Percentiles rank a stretch among this genome's conserved stretches.
These are phyloP conservation scores for Coenonympha glycerion DNA, from an alignment of 2,888 invertebrate species.

Conservation along the genomic window DNA sequence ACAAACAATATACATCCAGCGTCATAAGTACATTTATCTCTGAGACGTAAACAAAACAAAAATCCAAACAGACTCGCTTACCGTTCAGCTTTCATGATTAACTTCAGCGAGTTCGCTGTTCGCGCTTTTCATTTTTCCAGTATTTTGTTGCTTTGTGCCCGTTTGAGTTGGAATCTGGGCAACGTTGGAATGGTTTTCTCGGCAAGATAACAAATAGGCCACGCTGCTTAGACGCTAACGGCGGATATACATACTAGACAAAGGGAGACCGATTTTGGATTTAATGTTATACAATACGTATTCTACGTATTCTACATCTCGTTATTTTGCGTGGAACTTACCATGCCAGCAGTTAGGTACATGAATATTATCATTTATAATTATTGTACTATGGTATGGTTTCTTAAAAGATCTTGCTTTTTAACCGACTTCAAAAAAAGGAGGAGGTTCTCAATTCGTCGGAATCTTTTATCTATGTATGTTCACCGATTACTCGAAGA, in stretches of 20 bases:
- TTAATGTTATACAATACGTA: too few relatives aligned
- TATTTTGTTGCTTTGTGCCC: slow-evolving; percentile 31
- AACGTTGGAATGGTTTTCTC: slow-evolving; percentile 36
- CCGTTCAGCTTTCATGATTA: slow-evolving; percentile 56
- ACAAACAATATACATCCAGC: slow-evolving; percentile 37
- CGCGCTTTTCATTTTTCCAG: slow-evolving; percentile 41
- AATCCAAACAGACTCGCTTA: slow-evolving; percentile 41
- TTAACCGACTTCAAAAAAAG: too few relatives aligned
- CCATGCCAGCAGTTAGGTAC: too few relatives aligned
- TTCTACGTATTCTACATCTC: too few relatives aligned
- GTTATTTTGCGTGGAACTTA: too few relatives aligned
- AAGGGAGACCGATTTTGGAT: slow-evolving; percentile 2
- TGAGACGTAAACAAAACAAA: slow-evolving; percentile 42
- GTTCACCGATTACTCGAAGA: too few relatives aligned
- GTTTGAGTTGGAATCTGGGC: slow-evolving; percentile 22
- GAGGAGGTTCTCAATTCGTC: too few relatives aligned
- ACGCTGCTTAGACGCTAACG: slow-evolving; percentile 56
- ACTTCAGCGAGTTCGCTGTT: slow-evolving; percentile 39
- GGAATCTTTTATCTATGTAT: too few relatives aligned
- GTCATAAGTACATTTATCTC: slow-evolving; percentile 33
- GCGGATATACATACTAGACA: slow-evolving; percentile 34
- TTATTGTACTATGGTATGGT: too few relatives aligned
- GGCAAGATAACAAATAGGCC: slow-evolving; percentile 56
- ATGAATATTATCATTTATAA: too few relatives aligned
- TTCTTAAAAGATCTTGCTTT: too few relatives aligned